These are phyloP conservation scores for Xiphorhynchus erythropygius DNA, from an alignment of 2,797 vertebrate species.

Conservation along the genomic window DNA sequence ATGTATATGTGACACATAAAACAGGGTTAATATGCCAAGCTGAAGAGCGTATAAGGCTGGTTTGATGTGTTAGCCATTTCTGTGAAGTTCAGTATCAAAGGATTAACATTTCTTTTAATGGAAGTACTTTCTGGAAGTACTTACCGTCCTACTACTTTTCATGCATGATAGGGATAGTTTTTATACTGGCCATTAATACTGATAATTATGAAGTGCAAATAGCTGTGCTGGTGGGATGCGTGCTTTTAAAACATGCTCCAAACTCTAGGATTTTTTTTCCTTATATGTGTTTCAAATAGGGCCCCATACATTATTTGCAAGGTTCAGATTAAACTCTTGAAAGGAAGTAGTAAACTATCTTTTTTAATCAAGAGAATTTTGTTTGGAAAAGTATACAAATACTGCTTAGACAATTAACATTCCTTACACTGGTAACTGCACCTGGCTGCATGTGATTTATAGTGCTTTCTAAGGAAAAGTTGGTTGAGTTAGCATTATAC, in stretches of 20 bases:
- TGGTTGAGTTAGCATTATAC: background rate
- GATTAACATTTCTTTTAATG: background rate
- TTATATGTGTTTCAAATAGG: background rate
- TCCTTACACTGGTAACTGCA: background rate
- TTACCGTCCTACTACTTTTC: background rate
- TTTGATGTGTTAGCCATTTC: background rate
- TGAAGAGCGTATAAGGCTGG: background rate
- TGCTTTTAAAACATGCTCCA: background rate
- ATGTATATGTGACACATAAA: background rate
- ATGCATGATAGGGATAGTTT: background rate
- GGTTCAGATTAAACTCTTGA: background rate
- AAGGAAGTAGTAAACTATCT: background rate
- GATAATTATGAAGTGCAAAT: background rate
- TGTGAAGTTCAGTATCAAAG: background rate
- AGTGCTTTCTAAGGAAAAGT: background rate
- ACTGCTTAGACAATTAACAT: background rate
- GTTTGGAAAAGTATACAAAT: background rate
- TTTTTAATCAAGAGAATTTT: background rate
- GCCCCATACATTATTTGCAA: background rate
- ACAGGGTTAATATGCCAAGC: background rate
- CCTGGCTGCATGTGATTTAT: background rate
- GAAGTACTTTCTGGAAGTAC: background rate
- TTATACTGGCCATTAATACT: background rate
- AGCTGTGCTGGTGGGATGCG: background rate
- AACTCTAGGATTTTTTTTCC: background rate